Evolutionary conservation across 2,113 vertebrate species (phyloP), one percentile per base, ranked within the genome.

Genomic region (Maccullochella peelii): DNA sequence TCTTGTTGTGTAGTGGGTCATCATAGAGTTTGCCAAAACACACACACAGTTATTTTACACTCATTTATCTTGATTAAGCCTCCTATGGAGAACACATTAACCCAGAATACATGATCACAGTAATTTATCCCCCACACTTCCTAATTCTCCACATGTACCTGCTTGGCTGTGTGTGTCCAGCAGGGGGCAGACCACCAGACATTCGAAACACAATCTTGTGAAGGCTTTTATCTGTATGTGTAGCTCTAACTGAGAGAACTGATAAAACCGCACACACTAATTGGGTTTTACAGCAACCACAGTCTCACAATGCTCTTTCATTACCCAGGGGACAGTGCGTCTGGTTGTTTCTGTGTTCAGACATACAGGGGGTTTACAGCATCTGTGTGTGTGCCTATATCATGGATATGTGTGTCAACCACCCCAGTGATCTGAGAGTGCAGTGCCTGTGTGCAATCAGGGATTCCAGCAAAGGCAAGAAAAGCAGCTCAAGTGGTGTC

Each of bases 261-360:
- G 89, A 92, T 93, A 91, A 94, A 91, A 89, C 78, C 77, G 36
- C 89, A 42, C 73, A 86, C 91, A 77, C 93, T 96, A 94, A 95
- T 95, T 95, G 92, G 93, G 92, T 94, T 95, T 92, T 94, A 92
- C 92, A 90, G 89, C 87, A 84, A 80, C 81, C 86, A 73, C 93
- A 86, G 85, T 91, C 87, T 90, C 85, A 85, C 93, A 86, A 82
- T 91, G 87, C 85, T 91, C 89, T 91, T 92, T 91, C 89, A 93
- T 94, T 94, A 90, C 94, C 95, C 94, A 67, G 68, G 94, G 91
- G 94, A 92, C 84, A 55, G 65, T 69, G 85, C 47, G 85, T 87
- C 94, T 91, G 85, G 77, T 84, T 87, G 65, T 82, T 80, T 72
- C 87, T 85, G 73, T 82, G 86, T 92, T 92, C 87, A 57, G 77